Evolutionary conservation across 2,888 invertebrate genomes (phyloP).

Genomic region (Formica aserva): DNA sequence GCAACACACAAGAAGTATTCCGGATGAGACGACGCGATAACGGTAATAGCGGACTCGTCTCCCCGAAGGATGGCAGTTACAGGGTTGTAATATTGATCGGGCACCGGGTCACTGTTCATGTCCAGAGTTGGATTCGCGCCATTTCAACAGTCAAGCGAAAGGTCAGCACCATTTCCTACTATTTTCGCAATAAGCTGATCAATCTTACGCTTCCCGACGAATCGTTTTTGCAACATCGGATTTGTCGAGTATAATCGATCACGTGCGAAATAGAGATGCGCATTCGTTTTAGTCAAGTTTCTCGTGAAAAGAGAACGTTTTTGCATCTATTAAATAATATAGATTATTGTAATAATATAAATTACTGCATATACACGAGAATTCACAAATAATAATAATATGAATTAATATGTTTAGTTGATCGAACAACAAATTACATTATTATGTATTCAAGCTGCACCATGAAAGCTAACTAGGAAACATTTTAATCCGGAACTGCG

Average conservation of each 20-base stretch:
- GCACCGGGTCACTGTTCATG: conserved; percentile 46
- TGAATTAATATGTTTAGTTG: conserved; percentile 43
- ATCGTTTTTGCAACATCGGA: conserved; percentile 20
- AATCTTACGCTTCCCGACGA: conserved; percentile 7
- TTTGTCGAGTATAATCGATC: conserved; percentile 10
- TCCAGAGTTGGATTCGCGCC: conserved; percentile 47
- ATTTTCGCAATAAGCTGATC: conserved; percentile 50
- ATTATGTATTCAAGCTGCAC: conserved; percentile 41
- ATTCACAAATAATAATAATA: conserved; percentile 14
- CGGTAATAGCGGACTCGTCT: conserved; percentile 52
- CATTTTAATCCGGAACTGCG: conserved; percentile 54
- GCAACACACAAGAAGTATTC: conserved; percentile 22
- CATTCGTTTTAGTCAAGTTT: background rate
- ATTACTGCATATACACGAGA: background rate
- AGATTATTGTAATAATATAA: background rate
- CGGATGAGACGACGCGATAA: conserved; percentile 51
- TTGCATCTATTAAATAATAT: background rate
- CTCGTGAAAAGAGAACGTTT: background rate
- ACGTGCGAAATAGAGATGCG: background rate
- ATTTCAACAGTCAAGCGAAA: conserved; percentile 51
- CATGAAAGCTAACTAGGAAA: conserved; percentile 50
- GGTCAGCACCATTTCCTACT: conserved; percentile 42
- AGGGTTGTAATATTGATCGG: conserved; percentile 54
- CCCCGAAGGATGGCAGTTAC: conserved; percentile 45
- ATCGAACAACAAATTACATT: conserved; percentile 38